phyloP scores from a whole-genome alignment of 2,888 invertebrate species.

The Urechis unicinctus region DNA sequence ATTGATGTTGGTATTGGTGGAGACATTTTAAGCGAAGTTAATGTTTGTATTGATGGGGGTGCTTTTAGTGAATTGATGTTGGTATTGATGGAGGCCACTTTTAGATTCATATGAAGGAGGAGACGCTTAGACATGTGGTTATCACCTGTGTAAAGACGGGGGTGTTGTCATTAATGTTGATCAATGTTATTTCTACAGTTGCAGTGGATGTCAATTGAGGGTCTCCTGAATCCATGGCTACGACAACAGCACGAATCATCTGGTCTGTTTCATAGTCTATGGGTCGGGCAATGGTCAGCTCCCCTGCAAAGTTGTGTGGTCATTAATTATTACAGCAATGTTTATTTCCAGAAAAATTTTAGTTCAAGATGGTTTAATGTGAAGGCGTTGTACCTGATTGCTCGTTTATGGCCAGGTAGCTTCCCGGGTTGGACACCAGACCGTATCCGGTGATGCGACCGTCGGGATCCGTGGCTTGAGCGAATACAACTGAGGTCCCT shows the following conservation, averaged over 20 bases:
- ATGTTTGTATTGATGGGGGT: too few relatives aligned
- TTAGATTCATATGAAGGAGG: too few relatives aligned
- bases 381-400: slow-evolving; percentile 16
- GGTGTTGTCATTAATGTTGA: slow-evolving; percentile 82
- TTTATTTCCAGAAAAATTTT: neutral
- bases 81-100: too few relatives aligned
- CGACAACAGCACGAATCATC: slow-evolving; percentile 69
- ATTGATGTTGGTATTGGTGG: too few relatives aligned
- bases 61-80: too few relatives aligned
- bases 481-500: slow-evolving; percentile 30
- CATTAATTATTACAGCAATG: too few relatives aligned
- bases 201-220: slow-evolving; percentile 76
- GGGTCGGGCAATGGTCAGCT: slow-evolving; percentile 67
- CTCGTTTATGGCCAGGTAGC: slow-evolving; percentile 20
- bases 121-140: too few relatives aligned
- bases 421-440: slow-evolving; percentile 22
- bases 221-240: slow-evolving; percentile 79
- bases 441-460: slow-evolving; percentile 28
- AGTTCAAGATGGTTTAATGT: neutral
- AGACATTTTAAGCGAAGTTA: too few relatives aligned
- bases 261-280: slow-evolving; percentile 80
- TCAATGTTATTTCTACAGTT: slow-evolving; percentile 67
- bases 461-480: slow-evolving; percentile 35
- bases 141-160: slow-evolving; percentile 61
- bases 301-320: too few relatives aligned